Evolutionary conservation across 2,113 vertebrate genomes (phyloP), one percentile per base, ranked within the genome.

Genomic region (Brienomyrus brachyistius): DNA sequence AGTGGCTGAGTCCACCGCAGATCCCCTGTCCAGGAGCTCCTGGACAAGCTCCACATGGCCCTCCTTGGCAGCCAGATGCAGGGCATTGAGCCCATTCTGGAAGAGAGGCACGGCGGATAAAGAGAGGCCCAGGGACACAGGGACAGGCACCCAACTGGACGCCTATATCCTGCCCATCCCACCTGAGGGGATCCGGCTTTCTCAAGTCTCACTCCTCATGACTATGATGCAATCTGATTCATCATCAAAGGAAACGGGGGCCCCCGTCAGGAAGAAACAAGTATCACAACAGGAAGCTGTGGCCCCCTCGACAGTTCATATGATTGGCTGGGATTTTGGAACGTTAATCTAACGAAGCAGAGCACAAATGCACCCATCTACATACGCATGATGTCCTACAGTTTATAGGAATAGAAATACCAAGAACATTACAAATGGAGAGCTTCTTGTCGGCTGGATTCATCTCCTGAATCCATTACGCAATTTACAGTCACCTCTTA

Each of bases 11-110:
- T 99, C 98, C 93, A 99, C 98, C 0, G 96, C 88, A 0, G 98
- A 97, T 0, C 98, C 98, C 94, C 97, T 95, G 54, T 98, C 98
- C 96, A 99, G 74, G 47, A 99, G 92, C 93, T 99, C 98, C 92
- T 99, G 97, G n/a, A 99, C 98, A 92, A 99, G 95, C 9, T 98
- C 98, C 93, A 99, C 92, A 0, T 99, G 98, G 80, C 98, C 98
- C 93, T 99, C 98, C 92, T 99, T 99, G 91, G 98, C 98, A 9
- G 98, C 98, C 95, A 99, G 95, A 90, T 99, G 98, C 90, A 99
- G 93, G 2, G 98, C 98, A 31, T 99, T 99, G 92, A 99, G 98
- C 93, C 98, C 98, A 98, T 99, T 99, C 98, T 99, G 94, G 17
- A 94, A 93, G 62, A 88, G 0, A 90, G n/a, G 3, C n/a, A 90